Evolutionary conservation across 1,140 invertebrate species (phyloP).

Genomic region (Drosophila orosa): DNA sequence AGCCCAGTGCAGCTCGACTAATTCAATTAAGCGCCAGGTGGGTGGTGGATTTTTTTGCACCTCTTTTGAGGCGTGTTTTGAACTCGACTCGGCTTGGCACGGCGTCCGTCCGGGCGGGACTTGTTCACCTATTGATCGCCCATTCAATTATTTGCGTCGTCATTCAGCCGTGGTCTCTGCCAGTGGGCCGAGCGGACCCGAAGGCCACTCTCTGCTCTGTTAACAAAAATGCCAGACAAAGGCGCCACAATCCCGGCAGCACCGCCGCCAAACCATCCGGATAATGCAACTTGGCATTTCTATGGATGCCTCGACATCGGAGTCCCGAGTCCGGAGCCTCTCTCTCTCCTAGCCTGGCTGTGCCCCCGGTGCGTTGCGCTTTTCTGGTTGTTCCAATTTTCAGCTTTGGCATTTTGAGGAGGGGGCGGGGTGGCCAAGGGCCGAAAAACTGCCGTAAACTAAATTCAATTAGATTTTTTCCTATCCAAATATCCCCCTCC

Average conservation of each 20-base stretch:
- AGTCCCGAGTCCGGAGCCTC: not conserved
- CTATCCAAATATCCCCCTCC: not conserved
- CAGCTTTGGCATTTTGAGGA: conserved; percentile 4
- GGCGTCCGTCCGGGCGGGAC: conserved; percentile 22
- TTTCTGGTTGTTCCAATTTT: conserved; percentile 60
- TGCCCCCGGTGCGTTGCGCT: conserved; percentile 54
- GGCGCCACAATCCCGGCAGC: conserved; percentile 48
- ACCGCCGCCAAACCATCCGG: conserved; percentile 23
- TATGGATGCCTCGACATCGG: conserved; percentile 68
- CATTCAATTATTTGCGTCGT: conserved; percentile 74
- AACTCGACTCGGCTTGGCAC: conserved; percentile 8
- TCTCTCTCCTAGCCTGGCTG: not conserved
- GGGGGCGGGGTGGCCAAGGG: conserved; percentile 45
- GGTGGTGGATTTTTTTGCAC: conserved; percentile 16
- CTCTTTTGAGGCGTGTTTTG: conserved; percentile 34
- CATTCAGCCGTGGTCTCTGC: conserved; percentile 39
- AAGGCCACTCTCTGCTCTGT: conserved; percentile 20
- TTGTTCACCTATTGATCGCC: conserved; percentile 77
- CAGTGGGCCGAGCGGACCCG: not conserved
- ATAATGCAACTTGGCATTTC: conserved; percentile 78
- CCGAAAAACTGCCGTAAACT: conserved; percentile 73
- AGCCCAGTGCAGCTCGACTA: conserved; percentile 25
- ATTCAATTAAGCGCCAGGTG: conserved; percentile 34
- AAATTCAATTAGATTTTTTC: conserved; percentile 77
- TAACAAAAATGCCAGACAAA: conserved; percentile 69